Conservation (phyloP, 2,797 vertebrate species). For the Esox lucius region DNA sequence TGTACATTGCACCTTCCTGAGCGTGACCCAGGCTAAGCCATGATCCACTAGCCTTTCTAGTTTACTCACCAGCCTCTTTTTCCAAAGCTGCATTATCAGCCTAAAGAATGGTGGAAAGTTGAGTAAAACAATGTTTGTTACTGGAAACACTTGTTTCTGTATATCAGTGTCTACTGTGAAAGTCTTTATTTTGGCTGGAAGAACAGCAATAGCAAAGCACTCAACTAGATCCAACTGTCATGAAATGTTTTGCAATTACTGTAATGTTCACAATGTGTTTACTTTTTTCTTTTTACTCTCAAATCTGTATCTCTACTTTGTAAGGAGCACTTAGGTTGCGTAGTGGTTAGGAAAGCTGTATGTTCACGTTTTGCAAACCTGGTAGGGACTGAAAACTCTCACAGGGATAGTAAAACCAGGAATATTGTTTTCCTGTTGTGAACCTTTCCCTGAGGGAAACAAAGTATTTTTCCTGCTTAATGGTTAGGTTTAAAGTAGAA, state of each 20-base stretch:
- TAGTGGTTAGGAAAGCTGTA: conserved; percentile 22
- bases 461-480: not conserved
- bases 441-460: too few relatives aligned
- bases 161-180: not conserved
- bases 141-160: not conserved
- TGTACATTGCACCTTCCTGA: not conserved
- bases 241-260: conserved; percentile 1
- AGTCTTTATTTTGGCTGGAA: not conserved
- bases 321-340: conserved; percentile 29
- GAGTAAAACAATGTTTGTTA: not conserved
- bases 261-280: conserved; percentile 18
- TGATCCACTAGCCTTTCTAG: not conserved
- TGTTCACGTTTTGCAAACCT: too few relatives aligned
- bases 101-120: not conserved
- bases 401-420: too few relatives aligned
- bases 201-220: not conserved
- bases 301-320: conserved; percentile 14
- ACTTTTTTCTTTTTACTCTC: conserved; percentile 13
- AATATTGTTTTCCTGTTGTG: too few relatives aligned
- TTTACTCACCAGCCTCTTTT: not conserved
- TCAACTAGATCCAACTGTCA: not conserved
- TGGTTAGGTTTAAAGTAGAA: conserved; percentile 36
- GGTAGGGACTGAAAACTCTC: too few relatives aligned
- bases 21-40: not conserved
- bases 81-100: not conserved